phyloP scores from a whole-genome alignment of 2,797 vertebrate species.

The Iguana delicatissima region DNA sequence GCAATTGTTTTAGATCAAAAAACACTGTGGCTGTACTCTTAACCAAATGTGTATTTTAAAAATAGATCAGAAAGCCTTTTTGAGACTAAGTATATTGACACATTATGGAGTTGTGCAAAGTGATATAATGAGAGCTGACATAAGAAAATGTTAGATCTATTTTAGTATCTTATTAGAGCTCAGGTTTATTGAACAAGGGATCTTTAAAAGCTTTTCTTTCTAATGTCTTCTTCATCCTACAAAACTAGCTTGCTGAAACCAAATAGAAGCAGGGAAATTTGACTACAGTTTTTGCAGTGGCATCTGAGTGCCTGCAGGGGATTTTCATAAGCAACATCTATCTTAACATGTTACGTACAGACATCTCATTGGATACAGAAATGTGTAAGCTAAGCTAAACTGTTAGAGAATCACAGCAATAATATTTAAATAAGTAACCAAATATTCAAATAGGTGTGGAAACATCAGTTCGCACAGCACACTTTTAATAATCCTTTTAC shows the following conservation, averaged over 20 bases:
- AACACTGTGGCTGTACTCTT: conserved; percentile 27
- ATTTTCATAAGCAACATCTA: neutral
- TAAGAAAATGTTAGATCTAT: conserved; percentile 36
- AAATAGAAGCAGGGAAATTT: conserved; percentile 16
- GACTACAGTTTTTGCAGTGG: neutral
- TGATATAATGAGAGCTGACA: conserved; percentile 40
- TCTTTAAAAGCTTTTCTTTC: conserved; percentile 40
- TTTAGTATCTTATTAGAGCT: conserved; percentile 41
- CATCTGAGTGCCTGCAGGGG: neutral
- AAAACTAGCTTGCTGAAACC: conserved; percentile 21
- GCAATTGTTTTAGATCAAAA: conserved; percentile 54
- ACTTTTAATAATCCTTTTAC: neutral
- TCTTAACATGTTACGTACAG: neutral
- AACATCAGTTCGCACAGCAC: neutral
- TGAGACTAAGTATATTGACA: conserved; percentile 44
- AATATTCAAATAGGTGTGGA: too few species aligned
- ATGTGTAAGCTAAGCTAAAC: neutral
- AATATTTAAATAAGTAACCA: neutral
- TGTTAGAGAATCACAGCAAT: neutral
- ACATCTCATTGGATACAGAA: neutral
- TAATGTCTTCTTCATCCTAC: accelerated
- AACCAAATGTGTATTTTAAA: conserved; percentile 40
- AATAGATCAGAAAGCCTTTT: conserved; percentile 53
- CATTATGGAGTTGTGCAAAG: conserved; percentile 31
- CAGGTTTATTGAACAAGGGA: conserved; percentile 41